Evolutionary conservation across 2,797 vertebrate species (phyloP), one percentile per base, ranked within the genome.

Genomic region (Peromyscus eremicus): DNA sequence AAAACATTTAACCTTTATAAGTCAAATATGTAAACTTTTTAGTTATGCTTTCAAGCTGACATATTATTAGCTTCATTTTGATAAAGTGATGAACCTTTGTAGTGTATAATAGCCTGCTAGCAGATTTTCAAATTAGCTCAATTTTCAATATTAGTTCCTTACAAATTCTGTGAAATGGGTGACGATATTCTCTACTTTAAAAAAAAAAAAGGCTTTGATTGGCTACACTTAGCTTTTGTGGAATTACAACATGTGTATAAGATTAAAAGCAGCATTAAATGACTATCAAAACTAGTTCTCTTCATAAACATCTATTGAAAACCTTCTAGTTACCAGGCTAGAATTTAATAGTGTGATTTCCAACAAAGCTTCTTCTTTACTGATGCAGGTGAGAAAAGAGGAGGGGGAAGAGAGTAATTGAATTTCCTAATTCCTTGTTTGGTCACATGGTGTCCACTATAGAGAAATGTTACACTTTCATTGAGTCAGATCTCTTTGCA

Each of bases 11-110:
- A 21, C 86, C 32, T 86, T 93, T 49, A 25, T 77, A 81, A 62
- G 75, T 91, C 23, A 82, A 95, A 92, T 94, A 89, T 32, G 46
- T 94, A 62, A 83, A 64, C 37, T 77, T 88, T 90, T 91, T 94
- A 68, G 34, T 95, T 89, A 66, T 4, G 21, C 29, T 29, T 93
- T 92, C 81, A 88, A 93, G 70, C 19, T 85, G 85, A 84, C 3
- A 71, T 29, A 68, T 89, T 32, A 77, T 49, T 77, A 66, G 12
- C 52, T 71, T 86, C 68, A 46, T 95, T 91, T 84, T 92, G 32
- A 66, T 66, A 66, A n/a, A n/a, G n/a, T n/a, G n/a, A n/a, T n/a
- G n/a, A n/a, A 16, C 1, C 1, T 95, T 88, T 92, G 37, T 92
- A 29, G 27, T 88, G 9, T 84, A 14, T 79, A 88, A 19, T 71